Evolutionary conservation across 1,140 invertebrate species (phyloP).

Genomic region (Apocrypta bakeri): DNA sequence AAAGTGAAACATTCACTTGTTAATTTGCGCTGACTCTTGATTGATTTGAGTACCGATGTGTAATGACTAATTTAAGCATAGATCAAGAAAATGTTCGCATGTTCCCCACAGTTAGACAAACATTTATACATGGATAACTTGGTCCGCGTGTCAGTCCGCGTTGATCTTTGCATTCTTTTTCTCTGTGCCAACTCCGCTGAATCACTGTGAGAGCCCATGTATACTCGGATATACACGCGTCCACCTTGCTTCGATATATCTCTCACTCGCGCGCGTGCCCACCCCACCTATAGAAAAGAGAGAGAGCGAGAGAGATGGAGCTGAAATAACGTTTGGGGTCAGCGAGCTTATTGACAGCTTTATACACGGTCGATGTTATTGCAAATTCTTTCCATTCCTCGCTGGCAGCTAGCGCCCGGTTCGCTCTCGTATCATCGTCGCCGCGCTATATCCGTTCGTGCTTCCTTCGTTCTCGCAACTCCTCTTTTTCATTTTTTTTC

Average conservation of each 20-base stretch:
- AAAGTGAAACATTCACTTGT: background rate
- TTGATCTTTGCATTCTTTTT: conserved; percentile 24
- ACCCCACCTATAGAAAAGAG: background rate
- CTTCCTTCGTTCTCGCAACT: background rate
- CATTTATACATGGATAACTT: conserved; percentile 1
- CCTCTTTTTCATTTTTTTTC: background rate
- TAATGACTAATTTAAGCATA: background rate
- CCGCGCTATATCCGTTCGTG: conserved; percentile 29
- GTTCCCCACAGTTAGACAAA: conserved; percentile 7
- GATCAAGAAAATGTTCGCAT: background rate
- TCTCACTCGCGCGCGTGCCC: background rate
- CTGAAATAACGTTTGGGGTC: conserved; percentile 63
- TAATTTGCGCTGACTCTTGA: background rate
- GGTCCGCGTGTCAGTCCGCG: background rate
- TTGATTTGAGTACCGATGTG: background rate
- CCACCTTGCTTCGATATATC: background rate
- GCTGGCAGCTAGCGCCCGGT: background rate
- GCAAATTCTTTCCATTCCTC: conserved; percentile 56
- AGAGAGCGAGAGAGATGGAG: conserved; percentile 45
- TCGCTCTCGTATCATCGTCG: background rate
- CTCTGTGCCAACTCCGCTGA: conserved; percentile 28
- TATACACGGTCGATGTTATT: conserved; percentile 64
- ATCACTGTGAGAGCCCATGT: conserved; percentile 2
- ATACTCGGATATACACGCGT: background rate
- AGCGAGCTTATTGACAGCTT: conserved; percentile 66